Base-by-base conservation (phyloP, 2,888 invertebrate species). In the Aphelenchoides bicaudatus region DNA sequence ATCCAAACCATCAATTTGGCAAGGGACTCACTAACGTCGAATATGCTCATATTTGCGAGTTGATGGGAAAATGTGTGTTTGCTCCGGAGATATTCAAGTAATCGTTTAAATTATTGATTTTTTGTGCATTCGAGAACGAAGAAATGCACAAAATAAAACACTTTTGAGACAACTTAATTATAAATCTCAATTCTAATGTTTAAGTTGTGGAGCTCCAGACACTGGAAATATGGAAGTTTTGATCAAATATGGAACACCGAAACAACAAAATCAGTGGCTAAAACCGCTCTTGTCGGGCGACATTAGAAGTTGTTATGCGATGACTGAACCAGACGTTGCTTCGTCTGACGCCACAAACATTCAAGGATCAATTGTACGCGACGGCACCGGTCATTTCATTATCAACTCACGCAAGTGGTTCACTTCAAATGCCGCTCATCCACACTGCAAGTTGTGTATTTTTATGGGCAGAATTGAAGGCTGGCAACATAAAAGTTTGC, bases 301-400 rank as follows among this genome's bases (percentile, higher is more conserved):
- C 58, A 81, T 80, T 5, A 73, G 80, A 23, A 80, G 80, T 21
- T 81, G 81, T 52, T 81, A 80, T 65, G 80, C 79, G n/a, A 81
- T 81, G 81, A 81, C 81, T 4, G 81, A 81, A 63, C 80, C 80
- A 0, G 75, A 73, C 50, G 75, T 76, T 8, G 73, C 75, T 2
- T 81, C 81, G 0, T 82, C 82, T 48, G 82, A 83, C 74, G 82
- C 82, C 5, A 82, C 82, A 19, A 82, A 82, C 60, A 83, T 82
- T 52, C 76, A 81, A 58, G 71, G 62, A 49, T 80, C 80, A 2
- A 82, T 82, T 30, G 68, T 66, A 6, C 67, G 79, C 38, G 79
- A 80, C 25, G 81, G 81, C 0, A 8, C 10, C 13, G 73, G 80
- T 59, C 66, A 78, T 30, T 82, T 81, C 63, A 69, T 83, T 1